Percentiles rank a stretch among this genome's conserved stretches.
phyloP scores from a whole-genome alignment of 37 sponge, comb jelly and placozoan species.

The Axinella damicornis region DNA sequence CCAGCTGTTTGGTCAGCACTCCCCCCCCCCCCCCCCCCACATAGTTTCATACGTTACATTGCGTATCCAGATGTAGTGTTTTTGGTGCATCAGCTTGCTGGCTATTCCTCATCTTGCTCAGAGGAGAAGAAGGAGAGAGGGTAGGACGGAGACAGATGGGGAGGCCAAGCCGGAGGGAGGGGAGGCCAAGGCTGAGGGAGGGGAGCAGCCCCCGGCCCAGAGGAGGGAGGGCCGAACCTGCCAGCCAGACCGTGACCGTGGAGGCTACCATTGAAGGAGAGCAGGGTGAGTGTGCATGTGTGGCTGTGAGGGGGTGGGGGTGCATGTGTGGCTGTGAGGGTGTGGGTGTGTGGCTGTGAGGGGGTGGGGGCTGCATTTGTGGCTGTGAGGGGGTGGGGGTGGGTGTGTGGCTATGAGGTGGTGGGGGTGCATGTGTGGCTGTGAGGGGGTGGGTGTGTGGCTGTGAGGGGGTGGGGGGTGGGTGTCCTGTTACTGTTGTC shows the following conservation, averaged over 20 bases:
- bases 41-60: too few species aligned
- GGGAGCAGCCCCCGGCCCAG: conserved; percentile 3
- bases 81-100: too few species aligned
- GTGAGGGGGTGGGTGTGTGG: too few species aligned
- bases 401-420: background rate
- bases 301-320: background rate
- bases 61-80: too few species aligned
- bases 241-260: background rate
- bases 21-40: too few species aligned
- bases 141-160: conserved; percentile 13
- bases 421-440: too few species aligned
- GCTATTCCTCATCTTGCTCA: background rate
- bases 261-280: conserved; percentile 17
- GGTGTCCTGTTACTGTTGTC: too few species aligned
- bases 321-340: conserved; percentile 11
- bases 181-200: background rate
- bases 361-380: background rate
- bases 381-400: background rate
- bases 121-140: conserved; percentile 9
- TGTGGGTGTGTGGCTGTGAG: background rate
- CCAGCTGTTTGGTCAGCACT: too few species aligned
- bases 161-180: conserved; percentile 13
- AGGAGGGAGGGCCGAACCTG: background rate
- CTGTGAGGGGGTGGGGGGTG: too few species aligned
- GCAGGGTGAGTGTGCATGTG: conserved; percentile 1